Base-by-base conservation (phyloP, 2,888 invertebrate genomes). In the Diarsia mendica region DNA sequence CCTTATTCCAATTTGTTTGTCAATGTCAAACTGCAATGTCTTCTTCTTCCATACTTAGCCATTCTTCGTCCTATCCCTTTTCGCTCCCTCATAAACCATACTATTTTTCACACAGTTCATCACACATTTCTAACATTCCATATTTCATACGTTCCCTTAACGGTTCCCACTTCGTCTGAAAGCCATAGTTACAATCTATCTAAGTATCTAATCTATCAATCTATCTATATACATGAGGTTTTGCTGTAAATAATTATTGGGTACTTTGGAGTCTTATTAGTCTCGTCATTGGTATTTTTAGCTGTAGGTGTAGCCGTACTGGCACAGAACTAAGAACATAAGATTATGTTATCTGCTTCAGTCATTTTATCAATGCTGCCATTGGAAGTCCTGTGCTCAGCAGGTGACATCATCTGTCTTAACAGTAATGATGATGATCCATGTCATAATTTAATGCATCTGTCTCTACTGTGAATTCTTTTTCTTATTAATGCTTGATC, bases 351-450 rank as follows among this genome's bases (percentile, higher is more conserved):
- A 28, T 28, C 28, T 28, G 28, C 20, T 9, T 61, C 33, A n/a
- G 15, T 0, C 2, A n/a, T 46, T 67, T 69, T 13, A 69, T 39
- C 39, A 53, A 63, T 48, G 3, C 48, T 68, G n/a, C 44, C 48
- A 55, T 70, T 20, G 44, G 8, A 3, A 55, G n/a, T 20, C 18
- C 13, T 15, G 39, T 44, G 53, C 55, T 44, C 28, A 55, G 28
- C 11, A 39, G 8, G 55, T 63, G n/a, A 55, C 28, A 44, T 78
- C 28, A 55, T 49, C 39, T 33, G 11, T 58, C 66, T 75, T 15
- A 49, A 44, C 55, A 18, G 4, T 65, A 75, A 75, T 39, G 18
- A 44, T 64, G 15, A 77, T 67, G 23, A 11, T 23, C 33, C 20
- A 3, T 55, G 15, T 28, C 53, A 33, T 13, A 4, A 75, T 49